Evolutionary conservation across 2,888 invertebrate genomes (phyloP).

Genomic region (Dexiosoma caninum): DNA sequence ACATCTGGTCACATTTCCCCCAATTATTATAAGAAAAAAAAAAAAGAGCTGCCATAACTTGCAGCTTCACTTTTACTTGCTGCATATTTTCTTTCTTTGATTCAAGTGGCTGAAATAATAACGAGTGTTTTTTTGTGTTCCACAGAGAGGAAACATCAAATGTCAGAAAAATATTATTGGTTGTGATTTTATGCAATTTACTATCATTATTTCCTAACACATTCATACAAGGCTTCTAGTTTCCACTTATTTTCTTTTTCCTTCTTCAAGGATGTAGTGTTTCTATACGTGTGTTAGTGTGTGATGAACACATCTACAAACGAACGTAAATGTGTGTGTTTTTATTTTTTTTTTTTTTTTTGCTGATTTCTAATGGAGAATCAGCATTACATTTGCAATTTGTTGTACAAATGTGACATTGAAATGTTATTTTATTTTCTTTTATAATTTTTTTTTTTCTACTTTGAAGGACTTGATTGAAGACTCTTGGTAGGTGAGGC

Average conservation of each 20-base stretch:
- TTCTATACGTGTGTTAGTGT: background rate
- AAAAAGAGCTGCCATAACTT: constrained; percentile 12
- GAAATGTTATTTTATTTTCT: constrained; percentile 4
- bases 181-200: constrained; percentile 42
- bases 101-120: constrained; percentile 36
- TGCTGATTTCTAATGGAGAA: constrained; percentile 27
- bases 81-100: background rate
- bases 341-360: background rate
- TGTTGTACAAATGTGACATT: constrained; percentile 46
- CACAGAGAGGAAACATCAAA: constrained; percentile 51
- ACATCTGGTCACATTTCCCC: constrained; percentile 3
- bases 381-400: constrained; percentile 43
- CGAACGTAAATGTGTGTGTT: background rate
- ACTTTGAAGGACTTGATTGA: background rate
- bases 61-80: constrained; percentile 18
- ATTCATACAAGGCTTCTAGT: constrained; percentile 12
- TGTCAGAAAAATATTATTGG: constrained; percentile 51
- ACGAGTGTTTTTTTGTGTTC: background rate
- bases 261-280: background rate
- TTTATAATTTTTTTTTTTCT: too few relatives aligned
- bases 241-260: background rate
- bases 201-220: constrained; percentile 4
- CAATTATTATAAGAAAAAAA: background rate
- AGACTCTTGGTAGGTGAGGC: too few relatives aligned
- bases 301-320: background rate